phyloP scores from a whole-genome alignment of 2,113 vertebrate genomes.

The Osmerus eperlanus region DNA sequence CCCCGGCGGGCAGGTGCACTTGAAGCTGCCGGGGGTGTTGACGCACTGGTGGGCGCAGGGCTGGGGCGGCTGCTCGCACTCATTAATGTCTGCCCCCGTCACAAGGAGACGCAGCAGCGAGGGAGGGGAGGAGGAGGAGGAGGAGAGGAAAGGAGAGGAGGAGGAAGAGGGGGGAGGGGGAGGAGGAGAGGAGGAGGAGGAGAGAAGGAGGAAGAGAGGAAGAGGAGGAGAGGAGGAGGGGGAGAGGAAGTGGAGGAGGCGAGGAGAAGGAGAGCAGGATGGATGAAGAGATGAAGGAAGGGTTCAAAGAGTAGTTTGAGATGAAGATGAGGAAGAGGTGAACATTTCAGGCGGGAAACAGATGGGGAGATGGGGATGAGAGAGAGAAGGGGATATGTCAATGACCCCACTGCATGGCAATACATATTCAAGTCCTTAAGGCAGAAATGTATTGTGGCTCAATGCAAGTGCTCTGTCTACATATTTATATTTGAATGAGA shows the following conservation, averaged over 20 bases:
- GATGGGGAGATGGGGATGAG: conserved; percentile 35
- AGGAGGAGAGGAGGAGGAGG: conserved; percentile 16
- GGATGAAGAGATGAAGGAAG: background rate
- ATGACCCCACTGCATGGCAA: conserved; percentile 53
- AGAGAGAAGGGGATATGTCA: conserved; percentile 66
- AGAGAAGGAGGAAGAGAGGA: conserved; percentile 7
- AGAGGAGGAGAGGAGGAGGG: background rate
- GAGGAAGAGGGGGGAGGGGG: conserved; percentile 12
- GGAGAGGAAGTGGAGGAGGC: background rate
- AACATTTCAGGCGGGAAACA: background rate
- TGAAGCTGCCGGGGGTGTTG: conserved; percentile 96
- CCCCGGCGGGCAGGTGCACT: conserved; percentile 88
- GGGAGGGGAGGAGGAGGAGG: conserved; percentile 33
- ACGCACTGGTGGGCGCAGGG: conserved; percentile 91
- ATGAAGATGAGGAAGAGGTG: conserved; percentile 2
- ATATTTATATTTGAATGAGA: conserved; percentile 27
- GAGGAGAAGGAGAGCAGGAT: background rate
- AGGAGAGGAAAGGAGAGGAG: background rate
- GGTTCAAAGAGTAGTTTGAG: background rate
- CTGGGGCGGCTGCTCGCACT: conserved; percentile 87
- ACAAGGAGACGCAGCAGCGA: conserved; percentile 51
- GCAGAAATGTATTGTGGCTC: conserved; percentile 59
- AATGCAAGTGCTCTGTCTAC: conserved; percentile 3
- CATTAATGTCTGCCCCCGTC: conserved; percentile 92
- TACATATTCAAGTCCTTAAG: conserved; percentile 48